Percentiles rank a stretch among this genome's conserved stretches.
phyloP scores from a whole-genome alignment of 2,797 vertebrate species.

The Erethizon dorsatum region DNA sequence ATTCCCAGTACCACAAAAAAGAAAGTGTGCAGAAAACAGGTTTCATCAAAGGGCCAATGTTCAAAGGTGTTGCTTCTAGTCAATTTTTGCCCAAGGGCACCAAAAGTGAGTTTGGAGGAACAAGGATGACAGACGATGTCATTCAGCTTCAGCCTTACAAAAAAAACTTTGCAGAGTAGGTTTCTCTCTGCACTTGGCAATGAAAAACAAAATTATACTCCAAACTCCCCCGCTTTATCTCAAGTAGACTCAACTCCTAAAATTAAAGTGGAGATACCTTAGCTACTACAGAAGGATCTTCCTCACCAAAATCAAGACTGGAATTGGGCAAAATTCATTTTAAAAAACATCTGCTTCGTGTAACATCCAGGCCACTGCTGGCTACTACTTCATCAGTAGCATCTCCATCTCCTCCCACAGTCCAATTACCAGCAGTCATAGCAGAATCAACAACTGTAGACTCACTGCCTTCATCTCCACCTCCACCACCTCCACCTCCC shows the following conservation, averaged over 20 bases:
- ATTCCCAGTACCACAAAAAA: no score
- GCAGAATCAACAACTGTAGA: conserved; percentile 75
- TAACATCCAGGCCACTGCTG: conserved; percentile 90
- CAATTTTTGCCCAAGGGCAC: conserved; percentile 98
- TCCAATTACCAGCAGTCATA: conserved; percentile 60
- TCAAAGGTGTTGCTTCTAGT: conserved; percentile 96
- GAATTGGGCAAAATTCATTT: conserved; percentile 97
- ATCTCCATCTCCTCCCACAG: neutral
- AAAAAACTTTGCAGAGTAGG: conserved; percentile 95
- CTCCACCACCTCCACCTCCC: conserved; percentile 84
- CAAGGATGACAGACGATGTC: conserved; percentile 98
- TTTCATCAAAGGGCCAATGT: conserved; percentile 95
- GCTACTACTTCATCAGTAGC: neutral
- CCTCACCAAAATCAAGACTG: conserved; percentile 93
- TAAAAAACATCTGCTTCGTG: conserved; percentile 96
- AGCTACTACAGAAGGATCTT: conserved; percentile 87
- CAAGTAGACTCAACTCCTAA: conserved; percentile 89
- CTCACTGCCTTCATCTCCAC: conserved; percentile 84
- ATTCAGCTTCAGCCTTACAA: conserved; percentile 97
- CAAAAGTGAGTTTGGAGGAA: conserved; percentile 98
- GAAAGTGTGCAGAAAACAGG: conserved; percentile 91
- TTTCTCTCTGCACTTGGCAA: conserved; percentile 93
- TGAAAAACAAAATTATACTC: conserved; percentile 93
- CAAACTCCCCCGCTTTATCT: conserved; percentile 80
- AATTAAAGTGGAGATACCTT: conserved; percentile 90